A percentile compares a stretch with the other conserved stretches of the same genome.
Conservation (phyloP, 2,113 vertebrate species). For the Etia nguti region DNA sequence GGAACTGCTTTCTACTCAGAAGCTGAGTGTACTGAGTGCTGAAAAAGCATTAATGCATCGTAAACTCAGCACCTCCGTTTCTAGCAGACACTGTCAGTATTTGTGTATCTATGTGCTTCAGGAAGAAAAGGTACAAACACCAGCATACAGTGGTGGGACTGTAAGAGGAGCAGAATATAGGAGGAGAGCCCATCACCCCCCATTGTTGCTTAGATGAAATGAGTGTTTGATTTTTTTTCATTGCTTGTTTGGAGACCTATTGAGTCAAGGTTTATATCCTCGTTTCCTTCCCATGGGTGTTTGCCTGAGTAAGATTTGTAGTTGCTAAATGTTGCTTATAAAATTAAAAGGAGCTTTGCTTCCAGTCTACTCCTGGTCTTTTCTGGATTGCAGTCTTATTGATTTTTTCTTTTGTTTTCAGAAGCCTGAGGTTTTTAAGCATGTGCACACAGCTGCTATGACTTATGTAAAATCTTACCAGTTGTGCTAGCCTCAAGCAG, state of each 20-base stretch:
- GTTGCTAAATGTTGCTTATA: background rate
- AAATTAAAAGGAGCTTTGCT: background rate
- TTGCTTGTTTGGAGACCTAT: background rate
- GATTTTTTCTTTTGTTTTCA: background rate
- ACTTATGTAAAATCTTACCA: background rate
- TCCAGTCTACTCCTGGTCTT: background rate
- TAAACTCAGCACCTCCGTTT: background rate
- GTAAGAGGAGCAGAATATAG: background rate
- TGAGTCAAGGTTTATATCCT: background rate
- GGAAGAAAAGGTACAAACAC: background rate
- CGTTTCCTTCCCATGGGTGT: background rate
- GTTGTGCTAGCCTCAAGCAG: background rate
- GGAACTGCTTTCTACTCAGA: background rate
- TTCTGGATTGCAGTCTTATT: background rate
- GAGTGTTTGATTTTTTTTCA: background rate
- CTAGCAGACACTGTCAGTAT: background rate
- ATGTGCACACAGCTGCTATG: background rate
- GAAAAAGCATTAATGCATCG: background rate
- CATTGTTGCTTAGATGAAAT: background rate
- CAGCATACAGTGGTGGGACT: background rate
- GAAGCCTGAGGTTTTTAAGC: background rate
- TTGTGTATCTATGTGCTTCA: background rate
- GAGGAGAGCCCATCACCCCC: background rate
- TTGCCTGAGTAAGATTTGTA: background rate
- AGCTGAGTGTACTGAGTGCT: background rate